phyloP scores from a whole-genome alignment of 2,888 invertebrate species.

The Resseliella maxima region DNA sequence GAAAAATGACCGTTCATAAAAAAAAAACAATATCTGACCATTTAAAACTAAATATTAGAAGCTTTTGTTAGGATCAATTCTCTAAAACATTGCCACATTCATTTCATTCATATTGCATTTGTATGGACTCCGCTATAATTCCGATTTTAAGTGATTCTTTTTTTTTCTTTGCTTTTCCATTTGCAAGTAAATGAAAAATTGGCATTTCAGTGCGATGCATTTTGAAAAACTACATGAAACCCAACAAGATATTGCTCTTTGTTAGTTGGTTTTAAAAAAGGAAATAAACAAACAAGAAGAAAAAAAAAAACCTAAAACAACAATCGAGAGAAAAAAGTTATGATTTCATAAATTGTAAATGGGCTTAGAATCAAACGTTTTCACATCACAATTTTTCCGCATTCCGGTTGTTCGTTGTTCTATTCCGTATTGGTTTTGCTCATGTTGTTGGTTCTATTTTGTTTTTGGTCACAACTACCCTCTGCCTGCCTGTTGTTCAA shows the following conservation, averaged over 20 bases:
- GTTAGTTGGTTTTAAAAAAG: background rate
- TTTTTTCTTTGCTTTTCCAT: background rate
- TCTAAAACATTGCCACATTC: background rate
- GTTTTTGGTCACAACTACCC: background rate
- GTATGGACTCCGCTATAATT: background rate
- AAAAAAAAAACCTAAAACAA: no score
- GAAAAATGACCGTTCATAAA: background rate
- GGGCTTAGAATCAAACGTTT: constrained; percentile 48
- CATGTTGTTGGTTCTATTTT: background rate
- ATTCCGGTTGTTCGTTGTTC: constrained; percentile 9
- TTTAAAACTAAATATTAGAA: background rate
- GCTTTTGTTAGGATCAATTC: background rate
- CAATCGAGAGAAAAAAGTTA: background rate
- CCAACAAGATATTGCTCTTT: constrained; percentile 30
- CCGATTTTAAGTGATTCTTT: background rate
- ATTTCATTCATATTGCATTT: background rate
- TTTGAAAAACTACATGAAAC: constrained; percentile 11
- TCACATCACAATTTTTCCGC: constrained; percentile 42
- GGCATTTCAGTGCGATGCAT: background rate
- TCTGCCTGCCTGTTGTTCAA: background rate
- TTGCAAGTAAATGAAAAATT: constrained; percentile 10
- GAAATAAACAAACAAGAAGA: background rate
- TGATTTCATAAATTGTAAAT: constrained; percentile 48
- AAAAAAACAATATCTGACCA: background rate
- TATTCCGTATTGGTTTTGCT: constrained; percentile 44